Percentiles rank a stretch among this genome's conserved stretches.
These are phyloP conservation scores for Caenorhabditis tropicalis DNA, from an alignment of 1,140 invertebrate species.

Conservation along the genomic window DNA sequence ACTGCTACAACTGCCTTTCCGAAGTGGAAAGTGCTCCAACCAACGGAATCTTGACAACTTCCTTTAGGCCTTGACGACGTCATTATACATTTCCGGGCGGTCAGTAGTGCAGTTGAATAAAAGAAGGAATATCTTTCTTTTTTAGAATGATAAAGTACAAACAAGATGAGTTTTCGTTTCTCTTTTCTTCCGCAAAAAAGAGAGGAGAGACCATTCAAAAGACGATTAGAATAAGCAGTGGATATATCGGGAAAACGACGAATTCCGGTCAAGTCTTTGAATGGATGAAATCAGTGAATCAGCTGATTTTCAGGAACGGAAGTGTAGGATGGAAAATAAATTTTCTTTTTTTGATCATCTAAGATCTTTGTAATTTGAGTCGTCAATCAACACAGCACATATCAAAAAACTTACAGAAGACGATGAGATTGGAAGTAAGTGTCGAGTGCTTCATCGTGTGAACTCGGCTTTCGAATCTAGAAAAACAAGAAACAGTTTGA, in stretches of 20 bases:
- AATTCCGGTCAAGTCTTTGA: conserved; percentile 15
- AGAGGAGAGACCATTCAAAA: conserved; percentile 14
- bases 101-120: not conserved
- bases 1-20: not conserved
- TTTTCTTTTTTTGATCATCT: not conserved
- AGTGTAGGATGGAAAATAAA: not conserved
- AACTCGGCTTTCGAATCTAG: not conserved
- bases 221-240: not conserved
- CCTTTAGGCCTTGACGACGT: conserved; percentile 23
- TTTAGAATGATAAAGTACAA: conserved; percentile 30
- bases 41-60: not conserved
- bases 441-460: conserved; percentile 34
- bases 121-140: conserved; percentile 23
- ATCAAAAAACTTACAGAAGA: not conserved
- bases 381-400: no score
- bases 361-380: not conserved
- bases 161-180: conserved; percentile 1
- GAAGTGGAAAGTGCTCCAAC: not conserved
- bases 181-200: not conserved
- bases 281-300: conserved; percentile 36
- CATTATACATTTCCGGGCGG: conserved; percentile 37
- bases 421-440: conserved; percentile 19
- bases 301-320: not conserved
- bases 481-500: conserved; percentile 5
- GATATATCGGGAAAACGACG: not conserved